Evolutionary conservation across 2,888 invertebrate genomes (phyloP), one percentile per base, ranked within the genome.

Genomic region (Hypomecis punctinalis): DNA sequence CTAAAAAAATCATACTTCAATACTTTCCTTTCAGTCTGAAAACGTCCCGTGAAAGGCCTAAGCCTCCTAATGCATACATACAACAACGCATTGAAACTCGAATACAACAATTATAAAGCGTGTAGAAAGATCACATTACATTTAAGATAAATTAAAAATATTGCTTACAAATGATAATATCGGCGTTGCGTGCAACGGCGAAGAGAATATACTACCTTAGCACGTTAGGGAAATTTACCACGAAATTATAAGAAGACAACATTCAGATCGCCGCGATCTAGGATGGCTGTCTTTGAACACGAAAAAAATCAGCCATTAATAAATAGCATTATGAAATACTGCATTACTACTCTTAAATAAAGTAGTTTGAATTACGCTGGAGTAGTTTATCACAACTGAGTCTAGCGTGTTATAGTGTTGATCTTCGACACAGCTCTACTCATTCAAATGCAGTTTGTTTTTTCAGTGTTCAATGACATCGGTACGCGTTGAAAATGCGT

Each of bases 111-210:
- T n/a, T 48, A 37, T 58, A 59, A 58, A 69, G 61, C 63, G 51
- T 43, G 40, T 60, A 60, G 35, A 52, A 59, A 63, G 23, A 66
- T 54, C 42, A 66, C 42, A 58, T 52, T 66, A 65, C 23, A 63
- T 11, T 13, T 63, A 60, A 68, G 65, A 75, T 69, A 71, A 71
- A 67, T 73, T 67, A 71, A 67, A 66, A 66, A 65, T 77, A 80
- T 76, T 79, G 77, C 79, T 81, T 77, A 72, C 0, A 67, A 61
- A 54, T 68, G 63, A 70, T 72, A 68, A 72, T 63, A 66, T 63
- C 63, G 59, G 33, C 52, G 47, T 58, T 57, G 61, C 59, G 57
- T 51, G 39, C 63, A 53, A 47, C 35, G 58, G 36, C 51, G 42
- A 56, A 46, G 39, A 57, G 43, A 47, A 47, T 7, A n/a, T 23